Base-by-base conservation (phyloP, 2,113 vertebrate species). In the Sapajus apella region DNA sequence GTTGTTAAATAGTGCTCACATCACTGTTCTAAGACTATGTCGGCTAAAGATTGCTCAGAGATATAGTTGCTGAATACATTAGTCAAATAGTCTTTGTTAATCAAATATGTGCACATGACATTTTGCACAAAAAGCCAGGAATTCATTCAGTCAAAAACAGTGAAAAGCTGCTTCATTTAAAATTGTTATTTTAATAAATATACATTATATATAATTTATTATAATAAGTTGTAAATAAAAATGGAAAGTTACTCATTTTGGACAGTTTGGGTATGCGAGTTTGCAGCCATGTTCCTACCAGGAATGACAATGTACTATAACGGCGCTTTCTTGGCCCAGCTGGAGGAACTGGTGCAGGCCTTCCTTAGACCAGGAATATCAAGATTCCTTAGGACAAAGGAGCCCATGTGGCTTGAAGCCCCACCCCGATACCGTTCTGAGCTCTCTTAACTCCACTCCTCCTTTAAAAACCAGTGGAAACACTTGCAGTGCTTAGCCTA, bases 41-140 rank as follows among this genome's bases (percentile, higher is more conserved):
- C 37, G 85, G 70, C 40, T 88, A 13, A 56, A n/a, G 30, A 47
- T 82, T 85, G 58, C 18, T 86, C 32, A 73, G 72, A 81, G 56
- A 70, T n/a, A 13, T 50, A 92, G 58, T 87, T 91, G 32, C 35
- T 66, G 50, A 72, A n/a, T 90, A 23, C 3, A 21, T 75, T 66
- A 79, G 68, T 81, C 40, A 88, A 21, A 25, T 83, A n/a, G n/a
- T 83, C 95, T 95, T 89, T 55, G 47, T 83, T 92, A 75, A 81
- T 43, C 45, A 75, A 83, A 40, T 56, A 68, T 17, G 11, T 61
- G 8, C 18, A 45, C 18, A 43, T 37, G 43, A 72, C 47, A 90
- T 87, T 96, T 56, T 92, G 43, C 32, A 83, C 64, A 66, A 17
- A 86, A 92, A 81, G 12, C 35, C 23, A 87, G 32, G 56, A 95